A percentile compares a stretch with the other conserved stretches of the same genome.
Evolutionary conservation across 2,888 invertebrate genomes (phyloP).

Genomic region (Plebejus melissa): DNA sequence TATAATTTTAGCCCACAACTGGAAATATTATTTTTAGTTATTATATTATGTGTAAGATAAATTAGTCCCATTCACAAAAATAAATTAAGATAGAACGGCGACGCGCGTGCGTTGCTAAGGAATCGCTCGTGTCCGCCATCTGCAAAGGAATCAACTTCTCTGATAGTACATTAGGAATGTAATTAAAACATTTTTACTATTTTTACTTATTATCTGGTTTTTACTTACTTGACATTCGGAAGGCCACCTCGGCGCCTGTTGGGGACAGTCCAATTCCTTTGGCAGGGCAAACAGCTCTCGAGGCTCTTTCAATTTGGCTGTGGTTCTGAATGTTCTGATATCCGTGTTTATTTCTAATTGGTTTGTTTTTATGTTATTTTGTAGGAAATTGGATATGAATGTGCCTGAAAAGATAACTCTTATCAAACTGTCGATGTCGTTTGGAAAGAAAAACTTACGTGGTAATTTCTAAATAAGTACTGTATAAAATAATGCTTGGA

Average conservation of each 20-base stretch:
- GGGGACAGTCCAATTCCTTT: slow-evolving; percentile 84
- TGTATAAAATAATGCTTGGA: background rate
- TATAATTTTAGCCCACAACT: too few relatives aligned
- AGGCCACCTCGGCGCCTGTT: slow-evolving; percentile 92
- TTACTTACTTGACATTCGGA: slow-evolving; percentile 89
- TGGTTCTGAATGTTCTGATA: slow-evolving; percentile 80
- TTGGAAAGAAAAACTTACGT: background rate
- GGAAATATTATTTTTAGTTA: too few relatives aligned
- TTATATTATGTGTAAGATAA: too few relatives aligned
- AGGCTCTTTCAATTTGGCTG: slow-evolving; percentile 83
- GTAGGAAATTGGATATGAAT: slow-evolving; percentile 81
- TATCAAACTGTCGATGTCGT: slow-evolving; percentile 41
- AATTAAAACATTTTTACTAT: background rate
- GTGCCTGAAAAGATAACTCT: slow-evolving; percentile 58
- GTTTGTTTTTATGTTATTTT: slow-evolving; percentile 82
- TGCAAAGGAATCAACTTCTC: too few relatives aligned
- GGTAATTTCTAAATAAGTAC: background rate
- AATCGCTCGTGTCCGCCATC: too few relatives aligned
- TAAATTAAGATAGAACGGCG: too few relatives aligned
- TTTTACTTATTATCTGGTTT: background rate
- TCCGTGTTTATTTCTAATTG: slow-evolving; percentile 84
- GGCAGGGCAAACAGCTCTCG: slow-evolving; percentile 85
- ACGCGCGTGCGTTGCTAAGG: too few relatives aligned
- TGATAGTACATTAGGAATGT: too few relatives aligned
- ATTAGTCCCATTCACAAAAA: too few relatives aligned